Evolutionary conservation across 1,140 invertebrate species (phyloP), one percentile per base, ranked within the genome.

Genomic region (Drosophila aff.): DNA sequence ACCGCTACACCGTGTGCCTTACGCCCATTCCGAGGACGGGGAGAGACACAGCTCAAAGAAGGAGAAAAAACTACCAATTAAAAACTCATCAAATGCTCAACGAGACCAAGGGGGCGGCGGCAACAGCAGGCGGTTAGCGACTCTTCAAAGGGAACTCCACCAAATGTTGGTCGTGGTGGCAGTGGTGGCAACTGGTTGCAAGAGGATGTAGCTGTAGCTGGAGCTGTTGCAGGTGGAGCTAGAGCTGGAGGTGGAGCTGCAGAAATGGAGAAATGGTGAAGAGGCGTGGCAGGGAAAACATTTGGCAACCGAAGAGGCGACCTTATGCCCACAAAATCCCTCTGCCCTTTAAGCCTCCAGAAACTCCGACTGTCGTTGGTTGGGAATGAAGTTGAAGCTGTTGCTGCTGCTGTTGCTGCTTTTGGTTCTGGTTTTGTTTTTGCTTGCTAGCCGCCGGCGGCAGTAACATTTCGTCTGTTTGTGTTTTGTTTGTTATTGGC

Each of bases 81-180:
- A 77, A 78, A 77, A 77, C 75, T 77, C 75, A 77, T 77, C 74
- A 77, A 77, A 77, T 77, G 62, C 47, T 76, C 67, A 44, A 26
- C 33, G 43, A 71, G 23, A 55, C 21, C 40, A 16, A 58, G 23
- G n/a, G 47, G 28, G 41, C 40, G 58, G 50, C 50, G 23, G 61
- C 50, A 16, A 18, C 43, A 21, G 16, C 44, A 15, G 36, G 23
- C 21, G 52, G 66, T 36, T 53, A 68, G 61, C 26, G 47, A 36
- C 55, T 77, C 73, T 67, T 68, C 63, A 77, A 77, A 77, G 74
- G 74, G 49, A 76, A 76, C 50, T 58, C 33, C 61, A 57, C 18
- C 31, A 50, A 53, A 68, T 71, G 63, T 68, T 55, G 47, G 36
- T 41, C 23, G 33, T 40, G 28, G 52, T 40, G 66, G 50, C 38